Conservation (phyloP, 2,888 invertebrate species). For the Brachylomia viminalis region DNA sequence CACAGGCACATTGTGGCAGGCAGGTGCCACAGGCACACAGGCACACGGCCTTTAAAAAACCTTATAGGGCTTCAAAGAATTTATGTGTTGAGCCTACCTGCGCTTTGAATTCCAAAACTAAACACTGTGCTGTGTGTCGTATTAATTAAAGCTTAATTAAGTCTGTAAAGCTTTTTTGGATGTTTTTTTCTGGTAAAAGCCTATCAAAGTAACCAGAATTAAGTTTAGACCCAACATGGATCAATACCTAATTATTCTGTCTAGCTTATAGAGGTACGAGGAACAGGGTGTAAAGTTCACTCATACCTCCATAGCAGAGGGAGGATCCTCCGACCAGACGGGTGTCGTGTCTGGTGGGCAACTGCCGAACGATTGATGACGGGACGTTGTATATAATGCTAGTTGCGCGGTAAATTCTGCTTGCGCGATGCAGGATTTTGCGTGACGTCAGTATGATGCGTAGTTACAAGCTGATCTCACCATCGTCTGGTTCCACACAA, state of each 20-base stretch:
- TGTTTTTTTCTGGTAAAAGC: background rate
- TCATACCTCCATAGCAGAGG: too few species aligned
- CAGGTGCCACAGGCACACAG: background rate
- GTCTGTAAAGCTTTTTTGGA: background rate
- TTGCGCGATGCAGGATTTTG: too few species aligned
- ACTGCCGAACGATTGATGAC: too few species aligned
- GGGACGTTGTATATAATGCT: too few species aligned
- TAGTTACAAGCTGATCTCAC: too few species aligned
- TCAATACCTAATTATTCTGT: constrained; percentile 39
- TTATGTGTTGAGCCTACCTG: background rate
- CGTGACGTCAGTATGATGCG: too few species aligned
- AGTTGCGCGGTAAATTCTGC: too few species aligned
- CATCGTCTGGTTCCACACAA: background rate
- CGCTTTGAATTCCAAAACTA: background rate
- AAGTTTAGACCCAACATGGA: constrained; percentile 18
- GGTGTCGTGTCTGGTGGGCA: too few species aligned
- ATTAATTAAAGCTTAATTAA: constrained; percentile 12
- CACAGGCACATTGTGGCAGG: background rate
- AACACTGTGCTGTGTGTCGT: background rate
- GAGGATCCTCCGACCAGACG: too few species aligned
- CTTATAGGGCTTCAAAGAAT: background rate
- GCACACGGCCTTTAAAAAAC: background rate
- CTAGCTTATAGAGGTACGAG: too few species aligned
- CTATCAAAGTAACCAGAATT: constrained; percentile 24
- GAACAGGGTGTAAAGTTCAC: too few species aligned